Evolutionary conservation across 2,113 vertebrate genomes (phyloP), one percentile per base, ranked within the genome.

Genomic region (Rhinoderma darwinii): DNA sequence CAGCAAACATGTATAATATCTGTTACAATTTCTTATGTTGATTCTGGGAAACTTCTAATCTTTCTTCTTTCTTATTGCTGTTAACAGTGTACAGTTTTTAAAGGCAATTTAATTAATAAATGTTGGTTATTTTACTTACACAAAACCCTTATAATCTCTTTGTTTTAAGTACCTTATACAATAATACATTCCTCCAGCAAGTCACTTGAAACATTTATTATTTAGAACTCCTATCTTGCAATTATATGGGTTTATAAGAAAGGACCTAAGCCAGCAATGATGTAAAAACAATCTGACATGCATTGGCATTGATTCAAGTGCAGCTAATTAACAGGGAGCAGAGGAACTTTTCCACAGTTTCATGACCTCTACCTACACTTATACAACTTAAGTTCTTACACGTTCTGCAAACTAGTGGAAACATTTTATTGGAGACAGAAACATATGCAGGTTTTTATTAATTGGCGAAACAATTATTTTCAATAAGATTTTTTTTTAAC

Each of bases 241-340:
- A 82, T 82, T 82, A 82, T 32, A 14, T 63, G 41, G 41, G 15
- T 11, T 43, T 41, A 68, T 47, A 77, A 77, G 44, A 66, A 72
- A 83, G 51, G 63, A 35, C 32, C 63, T 35, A 70, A 83, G 81
- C 44, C 9, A 68, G 61, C 61, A 72, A 66, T 72, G 63, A 83
- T 72, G 61, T 47, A 72, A 51, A 68, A 83, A 83, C 61, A 83
- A 72, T 72, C 30, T 83, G 63, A 83, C 66, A 54, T 70, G 43
- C 20, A 70, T 70, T 83, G 63, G 81, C 81, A 83, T 68, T 82
- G 61, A 83, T 44, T 83, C 63, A 50, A 68, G 43, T 68, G 41
- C 66, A 35, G 43, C 43, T 68, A 83, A 82, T 83, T 83, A 72
- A 50, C 63, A 72, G 41, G 44, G 41, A 83, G 43, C 63, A 51